Conservation (phyloP, 92 coral and sea anemone species). For the Virgularia gustaviana region DNA sequence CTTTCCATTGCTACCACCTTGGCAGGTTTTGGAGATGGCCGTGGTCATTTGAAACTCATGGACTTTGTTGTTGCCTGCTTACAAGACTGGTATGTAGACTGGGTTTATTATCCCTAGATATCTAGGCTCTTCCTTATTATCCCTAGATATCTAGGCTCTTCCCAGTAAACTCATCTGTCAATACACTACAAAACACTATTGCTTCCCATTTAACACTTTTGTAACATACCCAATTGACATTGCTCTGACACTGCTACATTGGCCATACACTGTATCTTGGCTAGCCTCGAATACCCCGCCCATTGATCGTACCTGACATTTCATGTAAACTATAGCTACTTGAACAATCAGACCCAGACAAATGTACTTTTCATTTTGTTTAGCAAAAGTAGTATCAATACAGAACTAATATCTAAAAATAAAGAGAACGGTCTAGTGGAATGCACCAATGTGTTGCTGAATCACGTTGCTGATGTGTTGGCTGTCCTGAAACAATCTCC, state of each 20-base stretch:
- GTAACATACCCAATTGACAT: too few relatives aligned
- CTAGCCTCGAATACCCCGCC: too few relatives aligned
- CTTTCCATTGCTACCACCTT: conserved; percentile 74
- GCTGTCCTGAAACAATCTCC: conserved; percentile 67
- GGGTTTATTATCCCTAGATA: not conserved
- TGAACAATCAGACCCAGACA: too few relatives aligned
- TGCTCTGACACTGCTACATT: too few relatives aligned
- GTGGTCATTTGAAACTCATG: conserved; percentile 76
- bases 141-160: too few relatives aligned
- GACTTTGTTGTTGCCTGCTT: conserved; percentile 86
- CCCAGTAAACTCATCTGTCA: too few relatives aligned
- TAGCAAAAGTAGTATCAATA: conserved; percentile 67
- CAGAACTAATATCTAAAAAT: conserved; percentile 56
- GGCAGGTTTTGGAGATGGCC: conserved; percentile 88
- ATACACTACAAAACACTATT: too few relatives aligned
- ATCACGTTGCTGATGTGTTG: conserved; percentile 83
- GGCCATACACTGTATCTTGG: too few relatives aligned
- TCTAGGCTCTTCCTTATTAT: too few relatives aligned
- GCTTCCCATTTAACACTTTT: too few relatives aligned
- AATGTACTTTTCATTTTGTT: not conserved
- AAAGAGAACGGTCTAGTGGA: conserved; percentile 79
- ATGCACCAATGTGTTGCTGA: conserved; percentile 72
- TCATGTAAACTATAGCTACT: too few relatives aligned
- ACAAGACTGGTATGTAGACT: conserved; percentile 73
- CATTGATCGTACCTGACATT: too few relatives aligned